Percentiles rank a stretch among this genome's conserved stretches.
phyloP scores from a whole-genome alignment of 2,113 vertebrate genomes.

The Vidua chalybeata region DNA sequence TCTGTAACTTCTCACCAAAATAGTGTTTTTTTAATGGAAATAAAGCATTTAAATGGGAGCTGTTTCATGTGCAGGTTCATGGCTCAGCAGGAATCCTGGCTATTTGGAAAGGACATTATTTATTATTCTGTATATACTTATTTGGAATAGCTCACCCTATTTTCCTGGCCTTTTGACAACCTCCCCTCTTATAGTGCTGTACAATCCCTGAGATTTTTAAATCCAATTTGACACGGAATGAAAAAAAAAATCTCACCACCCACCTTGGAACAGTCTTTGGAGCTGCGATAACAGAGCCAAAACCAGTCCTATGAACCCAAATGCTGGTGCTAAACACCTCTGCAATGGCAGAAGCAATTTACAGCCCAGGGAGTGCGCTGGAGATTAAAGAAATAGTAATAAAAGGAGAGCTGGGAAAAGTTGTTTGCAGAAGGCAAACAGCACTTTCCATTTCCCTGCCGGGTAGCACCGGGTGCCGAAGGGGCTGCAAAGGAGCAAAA shows the following conservation, averaged over 20 bases:
- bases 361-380: rapidly evolving
- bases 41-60: background rate
- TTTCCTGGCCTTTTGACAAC: background rate
- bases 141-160: background rate
- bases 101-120: background rate
- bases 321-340: rapidly evolving
- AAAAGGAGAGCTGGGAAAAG: background rate
- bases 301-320: background rate
- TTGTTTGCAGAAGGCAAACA: background rate
- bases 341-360: background rate
- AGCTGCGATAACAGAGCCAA: background rate
- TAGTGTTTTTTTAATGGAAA: background rate
- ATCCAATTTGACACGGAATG: background rate
- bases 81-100: background rate
- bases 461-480: background rate
- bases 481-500: background rate
- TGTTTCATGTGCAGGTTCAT: background rate
- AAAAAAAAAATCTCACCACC: background rate
- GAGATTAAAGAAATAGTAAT: background rate
- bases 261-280: background rate
- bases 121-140: background rate
- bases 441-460: background rate
- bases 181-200: background rate
- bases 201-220: background rate
- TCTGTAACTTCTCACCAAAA: background rate